Base-by-base conservation (phyloP, 2,888 invertebrate species). In the Acanthopleura granulata region DNA sequence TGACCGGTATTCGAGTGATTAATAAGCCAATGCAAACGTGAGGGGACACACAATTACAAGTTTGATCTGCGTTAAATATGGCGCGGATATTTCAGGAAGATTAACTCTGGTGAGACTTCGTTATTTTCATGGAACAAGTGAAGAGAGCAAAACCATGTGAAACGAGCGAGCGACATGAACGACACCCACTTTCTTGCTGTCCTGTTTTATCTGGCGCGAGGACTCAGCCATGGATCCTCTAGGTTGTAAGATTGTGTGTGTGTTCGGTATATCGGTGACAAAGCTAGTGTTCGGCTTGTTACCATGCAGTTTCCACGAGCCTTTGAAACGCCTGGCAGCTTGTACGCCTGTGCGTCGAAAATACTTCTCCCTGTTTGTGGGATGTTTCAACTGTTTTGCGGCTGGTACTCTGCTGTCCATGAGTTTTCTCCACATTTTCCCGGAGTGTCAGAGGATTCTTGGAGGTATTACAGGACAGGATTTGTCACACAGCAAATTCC, bases 221-320 rank as follows among this genome's bases (percentile, higher is more conserved):
- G 40, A 40, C 57, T 57, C 3, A 3, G 22, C 3, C 18, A 57
- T 57, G 57, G 57, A 57, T 57, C 57, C 57, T 18, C 57, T 57
- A n/a, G 57, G n/a, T 4, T 18, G 66, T 27, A 66, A 66, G 29
- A 66, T 66, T 27, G 25, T 66, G 4, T 66, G 66, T 66, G 25
- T 66, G 15, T 27, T 66, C 66, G 66, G 25, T 15, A 27, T 66
- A 22, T 66, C 25, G 66, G 22, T 27, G 15, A 16, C 29, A 15
- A 66, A 66, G 25, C 6, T 66, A 25, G 22, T 66, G 4, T 22
- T 66, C 27, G 66, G 66, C 1, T 27, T 66, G 66, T 27, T 66
- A 12, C 66, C 66, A 66, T 66, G 66, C 29, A 66, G 66, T 14
- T 27, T 66, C 27, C 66, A 27, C 6, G 29, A 27, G 14, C 66